These are phyloP conservation scores for Rutpela maculata DNA, from an alignment of 2,888 invertebrate genomes.

Conservation along the genomic window DNA sequence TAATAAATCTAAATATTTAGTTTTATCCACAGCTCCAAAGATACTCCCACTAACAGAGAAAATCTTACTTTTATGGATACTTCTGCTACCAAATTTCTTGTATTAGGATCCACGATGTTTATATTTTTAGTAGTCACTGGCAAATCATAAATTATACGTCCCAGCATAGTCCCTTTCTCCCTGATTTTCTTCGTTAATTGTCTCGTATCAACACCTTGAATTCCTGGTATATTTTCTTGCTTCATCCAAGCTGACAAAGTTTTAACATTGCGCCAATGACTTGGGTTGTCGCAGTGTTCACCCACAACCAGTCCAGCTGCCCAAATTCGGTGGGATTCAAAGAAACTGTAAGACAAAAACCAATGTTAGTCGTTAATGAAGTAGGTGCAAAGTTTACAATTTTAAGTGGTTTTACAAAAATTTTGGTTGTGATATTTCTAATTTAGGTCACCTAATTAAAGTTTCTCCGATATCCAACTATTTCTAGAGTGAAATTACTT, in stretches of 20 bases:
- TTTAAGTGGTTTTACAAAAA: too few relatives aligned
- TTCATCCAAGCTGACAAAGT: constrained; percentile 92
- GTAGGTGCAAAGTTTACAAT: too few relatives aligned
- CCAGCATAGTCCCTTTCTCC: constrained; percentile 90
- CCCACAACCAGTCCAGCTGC: constrained; percentile 94
- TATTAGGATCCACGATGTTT: constrained; percentile 87
- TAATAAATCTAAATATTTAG: too few relatives aligned
- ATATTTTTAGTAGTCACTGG: constrained; percentile 73
- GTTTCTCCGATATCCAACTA: too few relatives aligned
- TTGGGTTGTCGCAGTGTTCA: constrained; percentile 89
- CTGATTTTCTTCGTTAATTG: constrained; percentile 94
- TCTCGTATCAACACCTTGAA: constrained; percentile 95
- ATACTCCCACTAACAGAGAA: too few relatives aligned
- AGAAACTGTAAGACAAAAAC: constrained; percentile 79
- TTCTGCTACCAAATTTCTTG: constrained; percentile 90
- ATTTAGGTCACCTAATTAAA: too few relatives aligned
- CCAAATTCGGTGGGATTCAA: constrained; percentile 95
- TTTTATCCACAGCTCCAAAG: too few relatives aligned
- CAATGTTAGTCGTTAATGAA: neutral
- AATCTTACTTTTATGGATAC: constrained; percentile 86
- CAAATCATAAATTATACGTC: constrained; percentile 79
- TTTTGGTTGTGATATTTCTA: too few relatives aligned
- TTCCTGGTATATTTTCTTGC: constrained; percentile 87
- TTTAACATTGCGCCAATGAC: constrained; percentile 90
- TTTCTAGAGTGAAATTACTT: too few relatives aligned